Evolutionary conservation across 2,797 vertebrate genomes (phyloP).

Genomic region (Pseudomugil tenellus): DNA sequence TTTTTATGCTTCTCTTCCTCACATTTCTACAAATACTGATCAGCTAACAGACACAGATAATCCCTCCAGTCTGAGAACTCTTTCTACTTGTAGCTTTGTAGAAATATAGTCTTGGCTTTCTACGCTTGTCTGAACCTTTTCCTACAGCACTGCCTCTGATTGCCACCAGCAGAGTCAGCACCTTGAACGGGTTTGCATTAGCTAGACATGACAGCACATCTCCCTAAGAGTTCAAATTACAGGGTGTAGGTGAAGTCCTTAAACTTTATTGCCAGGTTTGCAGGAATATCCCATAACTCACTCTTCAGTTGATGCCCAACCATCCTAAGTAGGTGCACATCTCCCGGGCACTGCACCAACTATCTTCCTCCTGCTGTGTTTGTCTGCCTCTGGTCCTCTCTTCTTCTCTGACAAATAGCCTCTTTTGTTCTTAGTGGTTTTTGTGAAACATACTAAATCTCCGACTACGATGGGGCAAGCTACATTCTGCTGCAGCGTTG

Average conservation of each 20-base stretch:
- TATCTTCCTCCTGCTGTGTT: constrained; percentile 55
- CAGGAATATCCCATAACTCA: constrained; percentile 40
- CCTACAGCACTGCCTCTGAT: constrained; percentile 11
- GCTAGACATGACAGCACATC: constrained; percentile 1
- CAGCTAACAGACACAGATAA: constrained; percentile 13
- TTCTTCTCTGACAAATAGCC: constrained; percentile 53
- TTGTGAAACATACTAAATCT: constrained; percentile 69
- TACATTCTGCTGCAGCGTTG: constrained; percentile 34
- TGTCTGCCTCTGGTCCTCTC: constrained; percentile 44
- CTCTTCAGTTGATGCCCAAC: constrained; percentile 38
- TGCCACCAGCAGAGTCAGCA: constrained; percentile 15
- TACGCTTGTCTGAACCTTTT: constrained; percentile 4
- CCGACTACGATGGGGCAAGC: constrained; percentile 37
- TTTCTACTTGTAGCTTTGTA: constrained; percentile 4
- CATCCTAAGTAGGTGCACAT: constrained; percentile 53
- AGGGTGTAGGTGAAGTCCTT: constrained; percentile 6
- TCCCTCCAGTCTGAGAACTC: constrained; percentile 30
- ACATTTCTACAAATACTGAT: constrained; percentile 24
- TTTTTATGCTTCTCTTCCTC: constrained; percentile 22
- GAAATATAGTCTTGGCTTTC: background rate
- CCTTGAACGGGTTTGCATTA: constrained; percentile 3
- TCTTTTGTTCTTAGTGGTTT: constrained; percentile 67
- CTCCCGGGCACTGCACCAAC: constrained; percentile 61
- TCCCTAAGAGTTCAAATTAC: constrained; percentile 2
- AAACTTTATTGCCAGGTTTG: constrained; percentile 19